These are phyloP conservation scores for Zele albiditarsus DNA, from an alignment of 2,888 invertebrate genomes.

Conservation along the genomic window DNA sequence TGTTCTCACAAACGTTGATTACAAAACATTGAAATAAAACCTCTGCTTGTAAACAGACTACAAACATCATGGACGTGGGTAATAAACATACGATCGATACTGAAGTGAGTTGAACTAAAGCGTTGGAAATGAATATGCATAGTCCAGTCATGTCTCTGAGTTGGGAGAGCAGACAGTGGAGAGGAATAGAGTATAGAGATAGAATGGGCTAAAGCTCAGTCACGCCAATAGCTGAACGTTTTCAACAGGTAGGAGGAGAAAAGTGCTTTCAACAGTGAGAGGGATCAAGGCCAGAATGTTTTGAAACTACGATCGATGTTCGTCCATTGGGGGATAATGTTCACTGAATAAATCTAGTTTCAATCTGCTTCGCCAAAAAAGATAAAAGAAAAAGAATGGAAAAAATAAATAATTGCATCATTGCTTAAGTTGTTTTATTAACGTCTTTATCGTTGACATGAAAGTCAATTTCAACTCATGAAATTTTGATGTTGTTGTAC, in stretches of 20 bases:
- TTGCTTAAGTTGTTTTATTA: not conserved
- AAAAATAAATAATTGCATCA: not conserved
- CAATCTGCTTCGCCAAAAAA: not conserved
- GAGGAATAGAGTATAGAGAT: not conserved
- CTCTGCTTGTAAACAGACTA: not conserved
- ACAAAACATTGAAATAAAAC: not conserved
- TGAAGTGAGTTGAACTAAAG: not conserved
- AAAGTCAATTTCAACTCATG: too few species aligned
- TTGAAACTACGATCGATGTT: conserved; percentile 9
- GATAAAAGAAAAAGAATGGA: not conserved
- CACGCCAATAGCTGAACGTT: not conserved
- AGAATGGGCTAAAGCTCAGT: not conserved
- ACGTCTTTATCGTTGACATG: too few species aligned
- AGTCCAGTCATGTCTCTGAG: not conserved
- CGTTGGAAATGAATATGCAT: not conserved
- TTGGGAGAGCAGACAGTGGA: not conserved
- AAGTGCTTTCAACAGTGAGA: not conserved
- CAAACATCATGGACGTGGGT: not conserved
- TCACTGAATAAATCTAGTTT: not conserved
- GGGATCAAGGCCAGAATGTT: conserved; percentile 15
- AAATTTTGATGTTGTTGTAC: too few species aligned
- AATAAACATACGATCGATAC: not conserved
- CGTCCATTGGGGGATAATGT: not conserved
- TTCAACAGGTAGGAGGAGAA: conserved; percentile 20
- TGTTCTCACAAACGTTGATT: not conserved